phyloP scores from a whole-genome alignment of 2,888 invertebrate species.

The Eristalis pertinax region DNA sequence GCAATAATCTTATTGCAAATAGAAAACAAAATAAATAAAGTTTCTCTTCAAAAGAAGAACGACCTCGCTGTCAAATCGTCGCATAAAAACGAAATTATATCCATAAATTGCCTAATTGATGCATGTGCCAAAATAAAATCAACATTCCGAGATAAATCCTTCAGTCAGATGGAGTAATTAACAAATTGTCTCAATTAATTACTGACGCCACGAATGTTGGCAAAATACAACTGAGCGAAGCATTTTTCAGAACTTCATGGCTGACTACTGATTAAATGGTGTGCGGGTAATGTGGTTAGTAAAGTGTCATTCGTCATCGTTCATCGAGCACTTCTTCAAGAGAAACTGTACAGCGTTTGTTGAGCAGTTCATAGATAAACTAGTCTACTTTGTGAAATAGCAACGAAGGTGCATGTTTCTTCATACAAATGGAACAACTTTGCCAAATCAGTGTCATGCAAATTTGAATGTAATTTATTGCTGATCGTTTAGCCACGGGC shows the following conservation, averaged over 20 bases:
- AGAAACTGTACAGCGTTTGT: background rate
- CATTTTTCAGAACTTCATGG: background rate
- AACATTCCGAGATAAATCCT: background rate
- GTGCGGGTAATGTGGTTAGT: background rate
- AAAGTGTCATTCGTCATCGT: background rate
- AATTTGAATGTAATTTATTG: background rate
- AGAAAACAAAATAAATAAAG: too few relatives aligned
- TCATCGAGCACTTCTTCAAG: background rate
- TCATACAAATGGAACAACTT: background rate
- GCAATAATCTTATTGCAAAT: too few relatives aligned
- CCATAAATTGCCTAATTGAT: background rate
- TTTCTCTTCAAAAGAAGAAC: too few relatives aligned
- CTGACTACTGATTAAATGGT: background rate
- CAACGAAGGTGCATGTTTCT: background rate
- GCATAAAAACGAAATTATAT: background rate
- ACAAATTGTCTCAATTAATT: background rate
- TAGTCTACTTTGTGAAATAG: background rate
- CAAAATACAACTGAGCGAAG: background rate
- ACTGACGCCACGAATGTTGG: background rate
- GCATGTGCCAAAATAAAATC: background rate
- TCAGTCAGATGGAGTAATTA: background rate
- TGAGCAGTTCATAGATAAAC: background rate
- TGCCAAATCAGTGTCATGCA: background rate
- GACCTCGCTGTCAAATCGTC: background rate
- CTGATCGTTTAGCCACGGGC: background rate